Conservation (phyloP, 35 echinoderm and acorn worm genomes). For the Anneissia japonica region DNA sequence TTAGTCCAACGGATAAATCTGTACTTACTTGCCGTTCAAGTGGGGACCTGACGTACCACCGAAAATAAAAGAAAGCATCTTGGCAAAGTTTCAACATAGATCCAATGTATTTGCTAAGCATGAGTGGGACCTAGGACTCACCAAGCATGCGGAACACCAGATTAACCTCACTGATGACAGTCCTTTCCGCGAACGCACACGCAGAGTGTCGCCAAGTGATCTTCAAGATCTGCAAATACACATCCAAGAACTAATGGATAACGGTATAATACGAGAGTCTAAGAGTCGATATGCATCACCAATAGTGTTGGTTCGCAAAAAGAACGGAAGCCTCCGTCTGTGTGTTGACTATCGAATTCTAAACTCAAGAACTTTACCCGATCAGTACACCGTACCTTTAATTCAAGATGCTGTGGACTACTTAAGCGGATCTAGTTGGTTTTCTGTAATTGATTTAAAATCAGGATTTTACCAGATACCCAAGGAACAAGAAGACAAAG, state of each 20-base stretch:
- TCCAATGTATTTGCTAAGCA: constrained; percentile 19
- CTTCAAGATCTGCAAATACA: constrained; percentile 30
- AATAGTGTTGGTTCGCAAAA: constrained; percentile 65
- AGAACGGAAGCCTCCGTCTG: constrained; percentile 42
- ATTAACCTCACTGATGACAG: constrained; percentile 46
- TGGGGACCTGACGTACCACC: constrained; percentile 36
- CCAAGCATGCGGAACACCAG: neutral
- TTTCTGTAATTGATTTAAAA: constrained; percentile 65
- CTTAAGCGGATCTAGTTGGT: constrained; percentile 42
- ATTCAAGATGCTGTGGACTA: constrained; percentile 54
- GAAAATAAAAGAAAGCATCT: constrained; percentile 18
- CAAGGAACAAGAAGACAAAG: constrained; percentile 46
- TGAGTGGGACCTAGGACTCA: constrained; percentile 31
- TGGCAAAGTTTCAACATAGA: neutral
- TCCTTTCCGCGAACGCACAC: constrained; percentile 33
- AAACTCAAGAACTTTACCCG: constrained; percentile 41
- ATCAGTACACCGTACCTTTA: constrained; percentile 53
- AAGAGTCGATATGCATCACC: constrained; percentile 45
- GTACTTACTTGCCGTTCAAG: constrained; percentile 30
- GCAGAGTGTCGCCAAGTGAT: constrained; percentile 41
- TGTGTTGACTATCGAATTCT: constrained; percentile 61
- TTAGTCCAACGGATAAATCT: neutral
- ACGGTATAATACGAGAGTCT: constrained; percentile 53
- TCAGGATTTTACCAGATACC: constrained; percentile 72
- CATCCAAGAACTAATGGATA: constrained; percentile 37